Evolutionary conservation across 92 coral and sea anemone genomes (phyloP).

Genomic region (Paragorgia papillata): DNA sequence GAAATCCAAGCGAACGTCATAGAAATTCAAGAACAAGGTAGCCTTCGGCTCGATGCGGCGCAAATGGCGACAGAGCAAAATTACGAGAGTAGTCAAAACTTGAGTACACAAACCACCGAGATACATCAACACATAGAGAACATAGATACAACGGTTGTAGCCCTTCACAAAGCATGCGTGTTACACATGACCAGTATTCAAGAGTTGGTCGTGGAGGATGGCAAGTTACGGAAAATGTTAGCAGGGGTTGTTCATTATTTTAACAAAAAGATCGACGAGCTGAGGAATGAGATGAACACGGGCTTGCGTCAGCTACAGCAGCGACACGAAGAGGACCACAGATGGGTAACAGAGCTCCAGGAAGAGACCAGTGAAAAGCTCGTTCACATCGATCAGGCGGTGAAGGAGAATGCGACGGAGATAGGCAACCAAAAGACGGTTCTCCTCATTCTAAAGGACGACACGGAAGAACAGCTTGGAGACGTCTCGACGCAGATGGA

Average conservation of each 20-base stretch:
- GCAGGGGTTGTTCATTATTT: background rate
- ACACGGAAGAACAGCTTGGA: background rate
- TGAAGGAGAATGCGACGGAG: background rate
- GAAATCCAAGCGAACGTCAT: background rate
- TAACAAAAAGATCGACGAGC: background rate
- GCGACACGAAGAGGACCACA: background rate
- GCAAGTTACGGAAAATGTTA: background rate
- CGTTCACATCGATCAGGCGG: background rate
- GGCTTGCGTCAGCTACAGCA: background rate
- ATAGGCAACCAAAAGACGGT: background rate
- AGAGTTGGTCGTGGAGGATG: background rate
- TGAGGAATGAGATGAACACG: background rate
- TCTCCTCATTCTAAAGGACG: conserved; percentile 8
- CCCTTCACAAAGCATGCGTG: background rate
- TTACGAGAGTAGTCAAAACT: background rate
- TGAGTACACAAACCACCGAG: background rate
- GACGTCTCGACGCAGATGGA: conserved; percentile 16
- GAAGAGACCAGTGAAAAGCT: background rate
- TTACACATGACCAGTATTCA: background rate
- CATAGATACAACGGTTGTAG: background rate
- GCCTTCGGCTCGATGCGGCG: background rate
- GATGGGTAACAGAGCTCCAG: background rate
- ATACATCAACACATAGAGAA: background rate
- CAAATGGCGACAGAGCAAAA: conserved; percentile 23
- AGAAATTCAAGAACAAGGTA: background rate